Percentiles rank a stretch among this genome's conserved stretches.
phyloP scores from a whole-genome alignment of 1,140 invertebrate genomes.

The Ostrea edulis region DNA sequence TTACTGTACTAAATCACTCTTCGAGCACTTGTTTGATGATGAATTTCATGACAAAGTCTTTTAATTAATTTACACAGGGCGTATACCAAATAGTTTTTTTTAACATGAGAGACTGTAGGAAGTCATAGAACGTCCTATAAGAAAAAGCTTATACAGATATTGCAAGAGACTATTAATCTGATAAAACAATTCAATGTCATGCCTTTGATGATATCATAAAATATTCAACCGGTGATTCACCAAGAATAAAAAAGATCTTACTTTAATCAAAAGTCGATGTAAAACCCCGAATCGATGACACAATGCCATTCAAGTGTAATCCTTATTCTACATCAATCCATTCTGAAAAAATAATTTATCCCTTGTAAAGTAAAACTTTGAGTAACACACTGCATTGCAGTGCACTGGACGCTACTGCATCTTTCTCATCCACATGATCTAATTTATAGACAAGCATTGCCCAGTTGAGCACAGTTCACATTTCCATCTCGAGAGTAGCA shows the following conservation, averaged over 20 bases:
- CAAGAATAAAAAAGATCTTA: not conserved
- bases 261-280: slow-evolving; percentile 22
- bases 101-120: too few species aligned
- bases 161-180: too few species aligned
- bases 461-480: not conserved
- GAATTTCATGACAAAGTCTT: too few species aligned
- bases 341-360: slow-evolving; percentile 21
- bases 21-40: too few species aligned
- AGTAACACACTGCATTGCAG: not conserved
- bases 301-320: slow-evolving; percentile 6
- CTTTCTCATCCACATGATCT: slow-evolving; percentile 2
- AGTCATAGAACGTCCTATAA: too few species aligned
- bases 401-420: not conserved
- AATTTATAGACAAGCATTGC: slow-evolving; percentile 1
- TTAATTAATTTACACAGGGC: too few species aligned
- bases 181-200: not conserved
- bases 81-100: too few species aligned
- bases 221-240: not conserved
- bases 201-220: not conserved
- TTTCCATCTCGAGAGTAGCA: not conserved
- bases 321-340: not conserved
- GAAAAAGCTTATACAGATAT: too few species aligned
- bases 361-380: not conserved
- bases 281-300: slow-evolving; percentile 10
- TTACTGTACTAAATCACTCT: too few species aligned